Base-by-base conservation (phyloP, 2,888 invertebrate genomes). In the Pocota personata region DNA sequence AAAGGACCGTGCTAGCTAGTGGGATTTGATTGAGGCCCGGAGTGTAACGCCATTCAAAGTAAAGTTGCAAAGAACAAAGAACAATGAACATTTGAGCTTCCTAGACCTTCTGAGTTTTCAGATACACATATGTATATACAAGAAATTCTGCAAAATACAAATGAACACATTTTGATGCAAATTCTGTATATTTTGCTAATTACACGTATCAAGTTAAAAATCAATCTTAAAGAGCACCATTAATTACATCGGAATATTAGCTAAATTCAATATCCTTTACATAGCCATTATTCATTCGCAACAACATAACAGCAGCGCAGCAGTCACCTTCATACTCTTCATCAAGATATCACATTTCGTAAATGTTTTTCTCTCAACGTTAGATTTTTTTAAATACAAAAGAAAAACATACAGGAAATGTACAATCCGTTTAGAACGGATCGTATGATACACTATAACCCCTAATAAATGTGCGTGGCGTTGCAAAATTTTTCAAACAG, bases 171-270 rank as follows among this genome's bases (percentile, higher is more conserved):
- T 8, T 2, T 8, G 7, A 32, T 24, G 16, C 8, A 19, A 46
- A 16, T 16, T 46, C 19, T 24, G 10, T 6, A 10, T 1, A 14
- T 57, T 35, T 35, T 35, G n/a, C 50, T 37, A 21, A 58, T 58
- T 37, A 21, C 12, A 14, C 8, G n/a, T 30, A 37, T 37, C 58
- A 37, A 12, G 10, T 58, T 14, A 27, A 24, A 32, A 16, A 71
- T 30, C 24, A 72, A 72, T 58, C 46, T 35, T 48, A 14, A 72
- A 58, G 32, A 7, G 32, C 71, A 35, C 30, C 55, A 58, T 46
- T 48, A 72, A 72, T 72, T 58, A 58, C 64, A 19, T 40, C 37
- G 16, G 14, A 35, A 10, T 21, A 72, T 72, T 72, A 21, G 58
- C 10, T 32, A n/a, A 58, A 50, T 48, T 72, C 24, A 72, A 72